Evolutionary conservation across 2,797 vertebrate genomes (phyloP).

Genomic region (Enteromius fasciolatus): DNA sequence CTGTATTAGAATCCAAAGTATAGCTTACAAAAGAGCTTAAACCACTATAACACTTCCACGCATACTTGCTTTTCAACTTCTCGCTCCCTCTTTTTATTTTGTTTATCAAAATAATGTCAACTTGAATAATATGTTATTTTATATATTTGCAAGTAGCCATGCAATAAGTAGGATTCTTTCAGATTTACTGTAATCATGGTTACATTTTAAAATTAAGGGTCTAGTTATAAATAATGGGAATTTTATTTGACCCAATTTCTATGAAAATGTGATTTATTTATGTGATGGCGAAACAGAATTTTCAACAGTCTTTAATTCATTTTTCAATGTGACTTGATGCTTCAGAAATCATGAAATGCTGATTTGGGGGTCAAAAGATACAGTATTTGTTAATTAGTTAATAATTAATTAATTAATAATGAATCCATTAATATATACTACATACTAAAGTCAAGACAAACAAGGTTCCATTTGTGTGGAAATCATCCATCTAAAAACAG

Average conservation of each 20-base stretch:
- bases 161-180: background rate
- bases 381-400: too few relatives aligned
- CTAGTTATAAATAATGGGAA: background rate
- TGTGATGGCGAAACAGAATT: background rate
- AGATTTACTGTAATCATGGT: background rate
- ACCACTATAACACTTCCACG: slow-evolving; percentile 9
- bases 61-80: background rate
- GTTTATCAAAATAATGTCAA: background rate
- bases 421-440: too few relatives aligned
- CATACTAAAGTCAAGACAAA: background rate
- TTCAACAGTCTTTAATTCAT: background rate
- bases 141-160: background rate
- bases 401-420: too few relatives aligned
- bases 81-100: background rate
- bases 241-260: background rate
- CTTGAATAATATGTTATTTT: background rate
- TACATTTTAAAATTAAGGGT: background rate
- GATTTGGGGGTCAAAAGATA: background rate
- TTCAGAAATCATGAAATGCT: background rate
- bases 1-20: slow-evolving; percentile 23
- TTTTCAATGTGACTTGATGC: background rate
- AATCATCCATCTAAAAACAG: slow-evolving; percentile 19
- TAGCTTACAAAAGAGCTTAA: background rate
- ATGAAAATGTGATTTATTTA: background rate
- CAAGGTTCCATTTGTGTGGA: slow-evolving; percentile 19